Evolutionary conservation across 2,797 vertebrate species (phyloP).

Genomic region (Gymnothorax reevesii): DNA sequence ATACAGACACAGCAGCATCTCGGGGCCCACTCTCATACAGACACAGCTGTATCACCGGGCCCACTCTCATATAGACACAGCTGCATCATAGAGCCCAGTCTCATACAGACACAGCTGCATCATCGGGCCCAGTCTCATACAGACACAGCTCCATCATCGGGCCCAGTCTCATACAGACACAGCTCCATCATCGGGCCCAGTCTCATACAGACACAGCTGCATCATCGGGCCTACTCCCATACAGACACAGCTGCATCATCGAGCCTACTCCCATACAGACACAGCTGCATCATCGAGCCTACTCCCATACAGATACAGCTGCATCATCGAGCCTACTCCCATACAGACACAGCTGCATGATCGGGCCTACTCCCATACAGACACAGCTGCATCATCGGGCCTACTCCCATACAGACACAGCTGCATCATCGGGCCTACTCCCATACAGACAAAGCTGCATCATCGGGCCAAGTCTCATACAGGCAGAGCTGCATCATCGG

Average conservation of each 20-base stretch:
- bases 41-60: not conserved
- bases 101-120: conserved; percentile 3
- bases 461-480: not conserved
- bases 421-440: not conserved
- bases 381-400: too few relatives aligned
- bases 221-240: not conserved
- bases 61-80: not conserved
- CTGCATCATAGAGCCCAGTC: not conserved
- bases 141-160: too few relatives aligned
- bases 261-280: not conserved
- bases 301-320: not conserved
- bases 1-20: not conserved
- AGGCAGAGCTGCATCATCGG: not conserved
- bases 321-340: too few relatives aligned
- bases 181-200: not conserved
- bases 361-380: too few relatives aligned
- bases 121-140: too few relatives aligned
- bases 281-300: not conserved
- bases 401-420: not conserved
- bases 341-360: too few relatives aligned
- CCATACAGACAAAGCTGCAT: not conserved
- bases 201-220: not conserved
- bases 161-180: not conserved
- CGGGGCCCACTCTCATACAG: not conserved
- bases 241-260: not conserved